Conservation (phyloP, 1,140 invertebrate species). For the Tetramorium parvispinum region DNA sequence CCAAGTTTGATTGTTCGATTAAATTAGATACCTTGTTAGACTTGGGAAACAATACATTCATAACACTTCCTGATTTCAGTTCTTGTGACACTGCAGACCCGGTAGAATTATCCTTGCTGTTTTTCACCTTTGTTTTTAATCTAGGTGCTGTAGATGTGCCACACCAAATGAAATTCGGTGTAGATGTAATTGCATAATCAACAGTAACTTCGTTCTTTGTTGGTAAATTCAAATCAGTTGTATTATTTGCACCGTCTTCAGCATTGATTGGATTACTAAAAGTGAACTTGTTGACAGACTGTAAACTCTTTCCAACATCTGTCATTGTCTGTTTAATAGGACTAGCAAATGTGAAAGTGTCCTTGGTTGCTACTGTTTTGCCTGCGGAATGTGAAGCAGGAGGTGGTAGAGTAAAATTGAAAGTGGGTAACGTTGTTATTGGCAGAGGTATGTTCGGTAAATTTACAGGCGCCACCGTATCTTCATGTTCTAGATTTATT, state of each 20-base stretch:
- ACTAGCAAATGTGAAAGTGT: slow-evolving; percentile 82
- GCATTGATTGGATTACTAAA: slow-evolving; percentile 86
- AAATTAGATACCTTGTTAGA: slow-evolving; percentile 19
- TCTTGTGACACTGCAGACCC: slow-evolving; percentile 60
- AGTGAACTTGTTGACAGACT: slow-evolving; percentile 86
- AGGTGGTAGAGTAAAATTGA: slow-evolving; percentile 85
- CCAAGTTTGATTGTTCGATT: background rate
- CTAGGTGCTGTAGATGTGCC: slow-evolving; percentile 76
- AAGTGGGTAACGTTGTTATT: slow-evolving; percentile 88
- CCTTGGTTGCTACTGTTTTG: slow-evolving; percentile 52
- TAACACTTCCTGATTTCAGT: slow-evolving; percentile 79
- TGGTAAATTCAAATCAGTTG: background rate
- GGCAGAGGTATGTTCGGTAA: slow-evolving; percentile 88
- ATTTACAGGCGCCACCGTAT: slow-evolving; percentile 85
- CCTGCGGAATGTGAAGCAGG: slow-evolving; percentile 58
- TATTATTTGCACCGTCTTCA: slow-evolving; percentile 63
- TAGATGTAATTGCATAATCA: slow-evolving; percentile 29
- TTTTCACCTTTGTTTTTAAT: slow-evolving; percentile 76
- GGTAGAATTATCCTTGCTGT: slow-evolving; percentile 51
- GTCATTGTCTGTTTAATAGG: slow-evolving; percentile 77
- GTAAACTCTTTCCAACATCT: slow-evolving; percentile 73
- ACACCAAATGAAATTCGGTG: slow-evolving; percentile 79
- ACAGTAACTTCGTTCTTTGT: slow-evolving; percentile 50
- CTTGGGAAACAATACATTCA: slow-evolving; percentile 74
- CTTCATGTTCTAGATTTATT: slow-evolving; percentile 80